Conservation (phyloP, 2,888 invertebrate species). For the Epistrophella euchroma region DNA sequence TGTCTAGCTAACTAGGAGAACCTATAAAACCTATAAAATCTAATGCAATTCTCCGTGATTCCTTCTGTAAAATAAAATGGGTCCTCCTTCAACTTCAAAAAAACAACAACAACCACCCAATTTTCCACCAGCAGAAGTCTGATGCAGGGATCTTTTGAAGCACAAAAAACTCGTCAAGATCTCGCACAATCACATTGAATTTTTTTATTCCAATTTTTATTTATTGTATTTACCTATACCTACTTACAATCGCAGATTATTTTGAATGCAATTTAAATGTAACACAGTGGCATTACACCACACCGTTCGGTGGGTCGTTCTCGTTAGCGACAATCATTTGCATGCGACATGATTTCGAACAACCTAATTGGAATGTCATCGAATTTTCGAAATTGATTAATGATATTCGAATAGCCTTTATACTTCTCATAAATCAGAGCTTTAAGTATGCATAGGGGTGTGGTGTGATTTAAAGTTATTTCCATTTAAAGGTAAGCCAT, state of each 20-base stretch:
- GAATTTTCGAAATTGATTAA: constrained; percentile 56
- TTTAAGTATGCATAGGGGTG: constrained; percentile 16
- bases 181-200: constrained; percentile 7
- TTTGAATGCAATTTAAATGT: constrained; percentile 12
- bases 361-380: constrained; percentile 63
- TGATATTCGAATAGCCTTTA: constrained; percentile 18
- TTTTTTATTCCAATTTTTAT: constrained; percentile 50
- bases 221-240: constrained; percentile 10
- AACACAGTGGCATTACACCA: background rate
- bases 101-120: background rate
- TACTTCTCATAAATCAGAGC: constrained; percentile 47
- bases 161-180: background rate
- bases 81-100: background rate
- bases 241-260: constrained; percentile 13
- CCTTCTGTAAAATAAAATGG: background rate
- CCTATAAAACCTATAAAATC: constrained; percentile 8
- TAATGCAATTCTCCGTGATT: background rate
- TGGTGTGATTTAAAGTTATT: constrained; percentile 20
- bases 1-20: background rate
- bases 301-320: background rate
- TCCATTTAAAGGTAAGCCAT: background rate
- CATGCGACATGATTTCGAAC: constrained; percentile 49
- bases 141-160: background rate
- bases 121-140: background rate
- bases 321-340: constrained; percentile 40